Evolutionary conservation across 2,113 vertebrate species (phyloP), one percentile per base, ranked within the genome.

Genomic region (Potamarius usumacintae): DNA sequence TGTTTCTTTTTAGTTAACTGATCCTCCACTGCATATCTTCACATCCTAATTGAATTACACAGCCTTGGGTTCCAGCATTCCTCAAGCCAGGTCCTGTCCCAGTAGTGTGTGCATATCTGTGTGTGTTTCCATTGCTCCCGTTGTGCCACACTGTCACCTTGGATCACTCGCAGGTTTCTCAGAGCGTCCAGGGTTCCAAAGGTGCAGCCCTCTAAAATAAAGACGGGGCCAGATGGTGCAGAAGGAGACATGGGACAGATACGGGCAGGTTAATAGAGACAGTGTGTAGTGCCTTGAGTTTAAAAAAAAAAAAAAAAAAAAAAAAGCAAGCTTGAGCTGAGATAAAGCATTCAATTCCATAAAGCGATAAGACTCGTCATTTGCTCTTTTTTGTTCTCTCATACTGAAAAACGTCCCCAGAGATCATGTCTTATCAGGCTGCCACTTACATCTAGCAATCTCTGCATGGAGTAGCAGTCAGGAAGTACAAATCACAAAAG

Each of bases 21-120:
- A 79, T 84, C 83, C 76, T 88, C 52, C 25, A 50, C 85, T 50
- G 53, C 34, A 27, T 77, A 53, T 86, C 30, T 82, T 81, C 85
- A 87, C 90, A 87, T 91, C 83, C 88, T 91, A 93, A 95, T 94
- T 93, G 91, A 93, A 94, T 95, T 92, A 93, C 74, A 83, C 88
- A 91, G 93, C 87, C 85, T 91, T 89, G 92, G 92, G 90, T 85
- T 82, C 82, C 90, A 92, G 77, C 69, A 83, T 77, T 85, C 85
- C 86, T 76, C 55, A 83, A 78, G 81, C 89, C 84, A 52, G 90
- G 89, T 89, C 60, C 85, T 92, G 91, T 93, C 89, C 91, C 86
- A 81, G 69, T 62, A 58, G 30, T 25, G 50, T 67, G 72, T 81
- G 77, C 57, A 53, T 79, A 30, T 77, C 62, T 85, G 84, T 69